phyloP scores from a whole-genome alignment of 2,888 invertebrate species.

The Scaptomyza cyrtandrae region DNA sequence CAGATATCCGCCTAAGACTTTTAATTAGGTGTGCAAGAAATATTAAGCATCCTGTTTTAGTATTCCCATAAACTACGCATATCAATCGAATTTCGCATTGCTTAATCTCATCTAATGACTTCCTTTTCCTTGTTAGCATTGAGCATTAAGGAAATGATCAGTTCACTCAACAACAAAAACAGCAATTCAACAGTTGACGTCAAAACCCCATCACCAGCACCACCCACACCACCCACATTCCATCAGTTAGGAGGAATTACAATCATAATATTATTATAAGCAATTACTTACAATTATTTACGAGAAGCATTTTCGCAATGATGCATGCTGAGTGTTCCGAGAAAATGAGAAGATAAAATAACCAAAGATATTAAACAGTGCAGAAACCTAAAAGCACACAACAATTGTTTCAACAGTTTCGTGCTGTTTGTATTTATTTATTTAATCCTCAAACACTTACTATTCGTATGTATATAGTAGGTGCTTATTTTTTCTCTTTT shows the following conservation, averaged over 20 bases:
- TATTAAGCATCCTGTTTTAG: conserved; percentile 17
- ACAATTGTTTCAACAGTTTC: conserved; percentile 44
- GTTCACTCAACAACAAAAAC: conserved; percentile 7
- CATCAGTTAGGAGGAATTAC: conserved; percentile 9
- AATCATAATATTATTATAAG: conserved; percentile 61
- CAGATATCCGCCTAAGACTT: background rate
- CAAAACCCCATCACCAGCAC: conserved; percentile 11
- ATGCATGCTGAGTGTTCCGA: conserved; percentile 35
- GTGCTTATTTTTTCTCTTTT: background rate
- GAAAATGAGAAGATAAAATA: conserved; percentile 44
- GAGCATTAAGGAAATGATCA: conserved; percentile 28
- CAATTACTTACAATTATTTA: conserved; percentile 65
- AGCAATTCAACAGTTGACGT: conserved; percentile 37
- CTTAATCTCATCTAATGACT: conserved; percentile 37
- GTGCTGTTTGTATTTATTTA: conserved; percentile 34
- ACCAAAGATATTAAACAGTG: conserved; percentile 54
- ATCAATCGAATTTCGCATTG: conserved; percentile 1
- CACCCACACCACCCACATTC: background rate
- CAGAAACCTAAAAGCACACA: conserved; percentile 2
- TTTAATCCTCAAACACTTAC: conserved; percentile 26
- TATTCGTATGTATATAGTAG: background rate
- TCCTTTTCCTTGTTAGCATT: conserved; percentile 34
- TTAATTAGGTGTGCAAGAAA: background rate
- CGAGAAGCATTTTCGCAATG: conserved; percentile 29
- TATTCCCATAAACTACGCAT: background rate